Conservation (phyloP, 2,797 vertebrate genomes). For the Brachyrhaphis roseni region DNA sequence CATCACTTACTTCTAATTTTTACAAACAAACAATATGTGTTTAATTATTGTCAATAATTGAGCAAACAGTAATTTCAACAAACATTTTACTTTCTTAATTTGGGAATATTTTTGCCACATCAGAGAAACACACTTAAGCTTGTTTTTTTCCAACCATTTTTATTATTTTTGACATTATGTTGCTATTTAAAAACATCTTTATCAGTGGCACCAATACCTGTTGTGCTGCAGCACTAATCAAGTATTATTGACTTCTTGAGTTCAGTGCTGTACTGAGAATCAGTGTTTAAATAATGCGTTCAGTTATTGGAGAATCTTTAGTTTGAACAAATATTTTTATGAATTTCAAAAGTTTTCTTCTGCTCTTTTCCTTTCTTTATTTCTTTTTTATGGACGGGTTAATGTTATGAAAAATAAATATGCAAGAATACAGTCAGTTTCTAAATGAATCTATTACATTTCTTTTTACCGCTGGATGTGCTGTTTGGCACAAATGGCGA, state of each 20-base stretch:
- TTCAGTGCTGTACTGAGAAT: neutral
- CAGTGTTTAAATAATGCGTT: neutral
- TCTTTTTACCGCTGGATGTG: neutral
- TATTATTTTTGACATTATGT: neutral
- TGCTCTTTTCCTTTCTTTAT: too few species aligned
- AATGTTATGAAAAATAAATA: neutral
- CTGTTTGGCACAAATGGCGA: neutral
- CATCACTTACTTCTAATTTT: neutral
- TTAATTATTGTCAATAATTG: neutral
- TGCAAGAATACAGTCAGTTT: neutral
- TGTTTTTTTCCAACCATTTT: too few species aligned
- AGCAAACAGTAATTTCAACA: neutral
- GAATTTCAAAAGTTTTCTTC: neutral
- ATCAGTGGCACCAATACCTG: neutral
- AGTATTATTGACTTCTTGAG: neutral
- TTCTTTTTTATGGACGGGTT: neutral
- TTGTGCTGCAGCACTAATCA: neutral
- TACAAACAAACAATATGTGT: neutral
- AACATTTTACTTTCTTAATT: neutral
- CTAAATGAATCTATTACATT: neutral
- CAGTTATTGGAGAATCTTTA: neutral
- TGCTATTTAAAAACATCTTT: neutral
- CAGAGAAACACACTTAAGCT: neutral
- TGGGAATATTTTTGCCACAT: neutral
- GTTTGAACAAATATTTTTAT: neutral